Percentiles rank a stretch among this genome's conserved stretches.
These are phyloP conservation scores for Pseudorasbora parva DNA, from an alignment of 2,113 vertebrate species.

Conservation along the genomic window DNA sequence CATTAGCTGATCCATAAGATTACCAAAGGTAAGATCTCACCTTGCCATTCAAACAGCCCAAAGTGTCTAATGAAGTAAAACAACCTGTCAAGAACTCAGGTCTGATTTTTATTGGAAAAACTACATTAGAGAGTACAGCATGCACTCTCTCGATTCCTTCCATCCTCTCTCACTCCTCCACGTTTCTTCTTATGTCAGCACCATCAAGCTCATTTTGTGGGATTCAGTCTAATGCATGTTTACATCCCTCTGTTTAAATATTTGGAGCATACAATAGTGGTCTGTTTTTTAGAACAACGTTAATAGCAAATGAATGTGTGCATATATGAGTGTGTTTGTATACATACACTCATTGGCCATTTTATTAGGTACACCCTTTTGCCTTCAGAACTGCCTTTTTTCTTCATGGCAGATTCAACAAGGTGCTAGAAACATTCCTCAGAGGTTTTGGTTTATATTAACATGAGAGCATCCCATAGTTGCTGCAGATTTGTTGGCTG, in stretches of 20 bases:
- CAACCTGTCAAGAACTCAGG: conserved; percentile 51
- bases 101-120: conserved; percentile 49
- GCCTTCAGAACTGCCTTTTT: too few species aligned
- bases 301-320: too few species aligned
- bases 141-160: neutral
- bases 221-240: conserved; percentile 48
- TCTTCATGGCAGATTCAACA: too few species aligned
- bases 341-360: too few species aligned
- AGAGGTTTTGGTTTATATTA: too few species aligned
- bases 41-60: conserved; percentile 44
- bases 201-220: conserved; percentile 53
- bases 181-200: conserved; percentile 17
- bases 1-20: conserved; percentile 29
- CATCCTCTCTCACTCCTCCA: neutral
- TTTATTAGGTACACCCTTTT: too few species aligned
- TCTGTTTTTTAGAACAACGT: too few species aligned
- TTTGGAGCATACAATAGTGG: neutral
- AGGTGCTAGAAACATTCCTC: too few species aligned
- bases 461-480: too few species aligned
- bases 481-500: too few species aligned
- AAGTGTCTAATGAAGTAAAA: conserved; percentile 54
- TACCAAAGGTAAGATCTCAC: conserved; percentile 40
- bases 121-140: too few species aligned
- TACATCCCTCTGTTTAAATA: conserved; percentile 38
- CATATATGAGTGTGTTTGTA: too few species aligned